Evolutionary conservation across 2,888 invertebrate species (phyloP).

Genomic region (Cremastinae sp.): DNA sequence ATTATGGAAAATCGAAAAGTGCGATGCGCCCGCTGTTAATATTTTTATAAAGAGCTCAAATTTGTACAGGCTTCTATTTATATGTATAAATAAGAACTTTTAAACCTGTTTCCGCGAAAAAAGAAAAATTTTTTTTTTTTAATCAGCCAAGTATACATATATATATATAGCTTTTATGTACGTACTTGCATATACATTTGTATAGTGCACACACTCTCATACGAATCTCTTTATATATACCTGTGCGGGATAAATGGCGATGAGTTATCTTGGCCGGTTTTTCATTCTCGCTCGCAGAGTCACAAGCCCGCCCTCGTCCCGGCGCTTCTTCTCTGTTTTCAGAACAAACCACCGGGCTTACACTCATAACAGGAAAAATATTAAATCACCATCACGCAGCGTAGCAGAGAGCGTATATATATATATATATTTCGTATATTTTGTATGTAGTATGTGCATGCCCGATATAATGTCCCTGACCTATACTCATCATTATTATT

Average conservation of each 20-base stretch:
- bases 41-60: too few relatives aligned
- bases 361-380: slow-evolving; percentile 79
- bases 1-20: too few relatives aligned
- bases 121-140: too few relatives aligned
- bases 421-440: too few relatives aligned
- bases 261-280: slow-evolving; percentile 19
- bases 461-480: too few relatives aligned
- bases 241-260: slow-evolving; percentile 13
- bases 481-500: too few relatives aligned
- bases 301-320: slow-evolving; percentile 56
- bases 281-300: slow-evolving; percentile 16
- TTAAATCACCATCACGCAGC: slow-evolving; percentile 79
- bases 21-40: too few relatives aligned
- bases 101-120: too few relatives aligned
- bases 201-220: neutral
- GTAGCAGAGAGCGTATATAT: too few relatives aligned
- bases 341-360: slow-evolving; percentile 77
- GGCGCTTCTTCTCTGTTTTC: slow-evolving; percentile 76
- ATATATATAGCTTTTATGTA: neutral
- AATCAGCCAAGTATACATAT: slow-evolving; percentile 19
- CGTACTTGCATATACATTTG: neutral
- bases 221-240: slow-evolving; percentile 2
- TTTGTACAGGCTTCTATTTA: too few relatives aligned
- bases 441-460: too few relatives aligned
- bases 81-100: too few relatives aligned